Evolutionary conservation across 2,797 vertebrate species (phyloP).

Genomic region (Sebastes umbrosus): DNA sequence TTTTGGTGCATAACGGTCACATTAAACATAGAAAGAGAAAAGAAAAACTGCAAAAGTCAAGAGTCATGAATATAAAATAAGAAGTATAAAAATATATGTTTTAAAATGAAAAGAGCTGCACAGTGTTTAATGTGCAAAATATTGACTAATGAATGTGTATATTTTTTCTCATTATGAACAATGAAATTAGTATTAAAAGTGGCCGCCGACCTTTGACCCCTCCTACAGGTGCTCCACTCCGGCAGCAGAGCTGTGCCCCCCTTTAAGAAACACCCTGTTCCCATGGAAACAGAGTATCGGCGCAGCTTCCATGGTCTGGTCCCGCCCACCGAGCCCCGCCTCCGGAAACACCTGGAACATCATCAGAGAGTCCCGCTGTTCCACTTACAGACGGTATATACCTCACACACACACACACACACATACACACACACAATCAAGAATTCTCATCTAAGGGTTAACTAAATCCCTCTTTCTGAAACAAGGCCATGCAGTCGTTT

Average conservation of each 20-base stretch:
- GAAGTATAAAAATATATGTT: too few relatives aligned
- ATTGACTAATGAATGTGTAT: too few relatives aligned
- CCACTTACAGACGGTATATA: constrained; percentile 49
- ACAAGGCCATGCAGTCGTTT: neutral
- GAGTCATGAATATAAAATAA: neutral
- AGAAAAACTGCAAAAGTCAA: neutral
- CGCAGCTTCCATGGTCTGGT: constrained; percentile 47
- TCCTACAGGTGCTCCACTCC: constrained; percentile 45
- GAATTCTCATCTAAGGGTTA: too few relatives aligned
- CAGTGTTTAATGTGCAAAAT: neutral
- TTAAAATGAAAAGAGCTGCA: neutral
- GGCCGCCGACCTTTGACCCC: constrained; percentile 9
- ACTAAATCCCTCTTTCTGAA: too few relatives aligned
- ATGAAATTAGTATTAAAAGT: neutral
- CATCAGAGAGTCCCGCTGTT: constrained; percentile 51
- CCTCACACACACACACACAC: neutral
- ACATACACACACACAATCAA: neutral
- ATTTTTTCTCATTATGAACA: neutral
- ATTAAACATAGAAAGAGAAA: neutral
- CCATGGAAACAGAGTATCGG: constrained; percentile 66
- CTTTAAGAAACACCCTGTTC: constrained; percentile 37
- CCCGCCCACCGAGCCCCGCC: constrained; percentile 34
- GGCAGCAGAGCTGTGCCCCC: constrained; percentile 38
- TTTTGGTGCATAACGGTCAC: neutral
- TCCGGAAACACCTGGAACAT: constrained; percentile 51